Percentiles rank a stretch among this genome's conserved stretches.
Evolutionary conservation across 2,888 invertebrate genomes (phyloP).

Genomic region (Acanthosepion esculentum): DNA sequence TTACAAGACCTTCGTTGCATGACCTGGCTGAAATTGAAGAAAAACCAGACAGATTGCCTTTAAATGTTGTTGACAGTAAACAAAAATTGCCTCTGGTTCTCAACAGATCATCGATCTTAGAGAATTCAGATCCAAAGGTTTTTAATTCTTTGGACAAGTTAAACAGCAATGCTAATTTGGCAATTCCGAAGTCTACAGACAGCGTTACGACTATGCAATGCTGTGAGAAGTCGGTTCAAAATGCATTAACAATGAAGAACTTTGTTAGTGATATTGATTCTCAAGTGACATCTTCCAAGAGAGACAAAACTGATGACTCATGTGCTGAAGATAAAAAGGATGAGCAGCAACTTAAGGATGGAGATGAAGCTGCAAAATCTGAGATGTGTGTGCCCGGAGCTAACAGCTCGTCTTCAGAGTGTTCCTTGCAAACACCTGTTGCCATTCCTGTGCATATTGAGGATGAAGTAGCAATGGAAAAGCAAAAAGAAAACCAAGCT

Average conservation of each 20-base stretch:
- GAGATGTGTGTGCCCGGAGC: too few species aligned
- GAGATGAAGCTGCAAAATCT: background rate
- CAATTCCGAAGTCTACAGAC: background rate
- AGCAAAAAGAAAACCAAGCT: background rate
- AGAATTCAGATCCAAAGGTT: background rate
- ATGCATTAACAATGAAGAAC: background rate
- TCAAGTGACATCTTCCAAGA: background rate
- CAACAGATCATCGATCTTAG: background rate
- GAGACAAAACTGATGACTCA: background rate
- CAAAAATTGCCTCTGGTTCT: background rate
- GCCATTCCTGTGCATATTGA: too few species aligned
- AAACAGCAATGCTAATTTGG: background rate
- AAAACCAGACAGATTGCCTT: background rate
- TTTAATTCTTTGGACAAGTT: slow-evolving; percentile 12
- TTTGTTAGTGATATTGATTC: background rate
- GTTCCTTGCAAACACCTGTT: too few species aligned
- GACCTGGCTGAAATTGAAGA: background rate
- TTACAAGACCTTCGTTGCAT: background rate
- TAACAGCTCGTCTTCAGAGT: background rate
- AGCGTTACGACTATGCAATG: background rate
- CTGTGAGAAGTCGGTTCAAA: background rate
- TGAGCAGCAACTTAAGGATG: background rate
- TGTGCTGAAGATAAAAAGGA: background rate
- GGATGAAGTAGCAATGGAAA: too few species aligned
- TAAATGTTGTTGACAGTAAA: background rate